These are phyloP conservation scores for Microcaecilia unicolor DNA, from an alignment of 2,797 vertebrate species.

Conservation along the genomic window DNA sequence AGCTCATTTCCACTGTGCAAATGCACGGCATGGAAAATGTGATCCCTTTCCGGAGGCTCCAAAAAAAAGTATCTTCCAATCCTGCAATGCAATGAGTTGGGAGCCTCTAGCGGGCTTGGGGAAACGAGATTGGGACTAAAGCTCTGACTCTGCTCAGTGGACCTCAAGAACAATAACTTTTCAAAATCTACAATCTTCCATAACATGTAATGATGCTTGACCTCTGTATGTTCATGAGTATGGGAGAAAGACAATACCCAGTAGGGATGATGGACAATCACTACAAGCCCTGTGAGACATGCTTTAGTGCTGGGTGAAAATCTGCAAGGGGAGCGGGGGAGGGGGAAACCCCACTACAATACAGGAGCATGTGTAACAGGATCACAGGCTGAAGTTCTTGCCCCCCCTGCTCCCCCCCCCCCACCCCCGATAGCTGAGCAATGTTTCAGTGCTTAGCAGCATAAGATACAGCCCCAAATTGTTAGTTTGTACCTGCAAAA, in stretches of 20 bases:
- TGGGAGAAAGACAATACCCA: conserved; percentile 52
- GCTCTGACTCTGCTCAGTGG: conserved; percentile 85
- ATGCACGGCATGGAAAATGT: conserved; percentile 93
- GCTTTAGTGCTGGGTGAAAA: no score
- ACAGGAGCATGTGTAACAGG: no score
- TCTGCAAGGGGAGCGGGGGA: no score
- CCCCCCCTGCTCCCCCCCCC: no score
- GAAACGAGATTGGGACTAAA: conserved; percentile 96
- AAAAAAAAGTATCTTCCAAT: conserved; percentile 97
- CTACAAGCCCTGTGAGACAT: no score
- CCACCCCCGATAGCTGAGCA: no score
- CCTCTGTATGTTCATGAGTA: conserved; percentile 99
- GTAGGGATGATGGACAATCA: conserved; percentile 28
- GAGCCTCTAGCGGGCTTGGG: conserved; percentile 95
- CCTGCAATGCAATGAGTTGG: conserved; percentile 94
- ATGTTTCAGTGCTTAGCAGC: no score
- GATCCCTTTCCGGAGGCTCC: conserved; percentile 96
- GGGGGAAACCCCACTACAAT: no score
- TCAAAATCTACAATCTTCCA: conserved; percentile 97
- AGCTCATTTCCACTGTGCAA: conserved; percentile 96
- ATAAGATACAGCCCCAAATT: no score
- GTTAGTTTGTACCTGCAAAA: no score
- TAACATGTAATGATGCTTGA: conserved; percentile 96
- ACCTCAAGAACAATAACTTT: conserved; percentile 86
- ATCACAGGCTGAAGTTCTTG: no score